Evolutionary conservation across 2,113 vertebrate genomes (phyloP), one percentile per base, ranked within the genome.

Genomic region (Eptesicus fuscus): DNA sequence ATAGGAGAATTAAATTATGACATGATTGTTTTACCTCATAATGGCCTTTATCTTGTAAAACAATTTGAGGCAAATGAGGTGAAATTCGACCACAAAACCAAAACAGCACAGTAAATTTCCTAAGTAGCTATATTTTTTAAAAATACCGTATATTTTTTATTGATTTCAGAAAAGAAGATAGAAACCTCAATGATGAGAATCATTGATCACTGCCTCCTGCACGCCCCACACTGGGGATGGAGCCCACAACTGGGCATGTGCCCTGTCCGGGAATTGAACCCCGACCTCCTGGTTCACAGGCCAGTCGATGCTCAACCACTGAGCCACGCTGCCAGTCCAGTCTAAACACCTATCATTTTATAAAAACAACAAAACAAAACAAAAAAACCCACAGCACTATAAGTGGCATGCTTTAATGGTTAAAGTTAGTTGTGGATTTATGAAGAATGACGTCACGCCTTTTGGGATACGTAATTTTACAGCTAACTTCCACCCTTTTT

Each of bases 31-130:
- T 90, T 40, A 44, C 22, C 32, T 90, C 22, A 47, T 14, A 95
- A 77, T 63, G 49, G 32, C 32, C 37, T 71, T 53, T 56, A 76
- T 93, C 69, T 82, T 90, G 70, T 91, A 77, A 78, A 73, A 63
- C n/a, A 74, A 20, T 5, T 49, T 84, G 37, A 90, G 61, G 65
- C 10, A 44, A n/a, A n/a, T 49, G 76, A 79, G 44, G n/a, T 82
- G 47, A 94, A 84, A 88, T 35, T 51, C 20, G 69, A 91, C 17
- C 47, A 85, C n/a, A 67, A 96, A 90, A 83, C 40, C 35, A 76
- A 94, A 67, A 47, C 23, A 61, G 51, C 6, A 42, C 4, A 59
- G 28, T 59, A 51, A 80, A 82, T 82, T 79, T 84, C 18, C 51
- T n/a, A 86, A 65, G 61, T 37, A 80, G n/a, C 8, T 88, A 32